Conservation (phyloP, 1,140 invertebrate genomes). For the Camponotus vicinus region DNA sequence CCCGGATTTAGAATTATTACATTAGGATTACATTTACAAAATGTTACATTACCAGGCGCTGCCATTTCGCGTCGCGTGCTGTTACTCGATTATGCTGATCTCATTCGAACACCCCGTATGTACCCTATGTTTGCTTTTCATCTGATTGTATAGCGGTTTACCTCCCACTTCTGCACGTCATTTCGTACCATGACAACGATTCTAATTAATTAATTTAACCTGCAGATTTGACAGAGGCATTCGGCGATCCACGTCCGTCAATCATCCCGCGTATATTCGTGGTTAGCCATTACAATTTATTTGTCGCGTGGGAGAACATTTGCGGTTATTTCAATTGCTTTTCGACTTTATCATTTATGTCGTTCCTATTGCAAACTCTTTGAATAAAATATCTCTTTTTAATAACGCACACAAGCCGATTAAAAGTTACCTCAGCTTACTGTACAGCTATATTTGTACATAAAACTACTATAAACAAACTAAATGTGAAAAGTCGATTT, state of each 20-base stretch:
- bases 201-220: conserved; percentile 61
- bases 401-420: neutral
- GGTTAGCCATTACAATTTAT: conserved; percentile 36
- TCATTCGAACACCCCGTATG: conserved; percentile 41
- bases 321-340: neutral
- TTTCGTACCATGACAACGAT: conserved; percentile 46
- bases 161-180: conserved; percentile 50
- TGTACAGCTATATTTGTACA: neutral
- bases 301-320: conserved; percentile 1
- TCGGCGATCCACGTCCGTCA: conserved; percentile 14
- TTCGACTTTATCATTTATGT: neutral
- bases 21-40: conserved; percentile 43
- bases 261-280: conserved; percentile 20
- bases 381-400: neutral
- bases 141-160: conserved; percentile 56
- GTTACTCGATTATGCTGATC: conserved; percentile 52
- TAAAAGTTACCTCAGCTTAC: neutral
- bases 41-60: conserved; percentile 36
- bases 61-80: conserved; percentile 31
- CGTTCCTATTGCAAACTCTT: neutral
- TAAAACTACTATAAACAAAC: neutral
- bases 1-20: conserved; percentile 47
- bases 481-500: neutral
- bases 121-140: conserved; percentile 53
- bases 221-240: conserved; percentile 46